Percentiles rank a stretch among this genome's conserved stretches.
Conservation (phyloP, 2,113 vertebrate genomes). For the Taurulus bubalis region DNA sequence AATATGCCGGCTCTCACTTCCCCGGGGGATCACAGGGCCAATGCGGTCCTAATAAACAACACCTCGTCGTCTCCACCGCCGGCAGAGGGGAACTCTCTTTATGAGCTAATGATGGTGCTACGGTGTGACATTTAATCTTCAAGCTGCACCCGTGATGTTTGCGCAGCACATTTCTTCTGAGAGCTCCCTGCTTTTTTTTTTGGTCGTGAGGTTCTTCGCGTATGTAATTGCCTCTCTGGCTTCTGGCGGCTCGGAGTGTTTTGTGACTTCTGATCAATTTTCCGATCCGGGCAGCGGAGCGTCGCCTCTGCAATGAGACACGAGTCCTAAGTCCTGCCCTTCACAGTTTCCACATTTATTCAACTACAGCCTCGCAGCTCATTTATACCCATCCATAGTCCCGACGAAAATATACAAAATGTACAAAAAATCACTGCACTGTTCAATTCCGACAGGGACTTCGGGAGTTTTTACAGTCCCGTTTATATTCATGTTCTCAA, state of each 20-base stretch:
- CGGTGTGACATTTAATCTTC: background rate
- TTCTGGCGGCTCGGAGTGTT: slow-evolving; percentile 10
- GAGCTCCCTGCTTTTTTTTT: background rate
- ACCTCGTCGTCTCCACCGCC: slow-evolving; percentile 7
- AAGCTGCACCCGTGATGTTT: background rate
- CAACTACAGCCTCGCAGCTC: background rate
- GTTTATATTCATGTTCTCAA: background rate
- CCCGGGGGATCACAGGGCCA: slow-evolving; percentile 4
- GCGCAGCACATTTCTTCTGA: background rate
- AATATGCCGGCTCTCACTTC: slow-evolving; percentile 44
- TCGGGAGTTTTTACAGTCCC: slow-evolving; percentile 9
- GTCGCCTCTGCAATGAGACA: slow-evolving; percentile 42
- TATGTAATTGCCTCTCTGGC: slow-evolving; percentile 2
- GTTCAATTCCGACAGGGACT: background rate
- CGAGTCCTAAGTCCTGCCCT: slow-evolving; percentile 16
- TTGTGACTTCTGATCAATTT: slow-evolving; percentile 60
- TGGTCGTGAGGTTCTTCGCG: background rate
- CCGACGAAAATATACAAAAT: no score
- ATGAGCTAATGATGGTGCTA: background rate
- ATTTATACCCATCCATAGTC: background rate
- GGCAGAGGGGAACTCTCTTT: background rate
- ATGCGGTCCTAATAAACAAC: background rate
- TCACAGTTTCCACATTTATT: slow-evolving; percentile 11
- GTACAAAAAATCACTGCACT: slow-evolving; percentile 9
- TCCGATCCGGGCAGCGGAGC: slow-evolving; percentile 33